A percentile compares a stretch with the other conserved stretches of the same genome.
Evolutionary conservation across 2,888 invertebrate genomes (phyloP).

Genomic region (Platynereis dumerilii): DNA sequence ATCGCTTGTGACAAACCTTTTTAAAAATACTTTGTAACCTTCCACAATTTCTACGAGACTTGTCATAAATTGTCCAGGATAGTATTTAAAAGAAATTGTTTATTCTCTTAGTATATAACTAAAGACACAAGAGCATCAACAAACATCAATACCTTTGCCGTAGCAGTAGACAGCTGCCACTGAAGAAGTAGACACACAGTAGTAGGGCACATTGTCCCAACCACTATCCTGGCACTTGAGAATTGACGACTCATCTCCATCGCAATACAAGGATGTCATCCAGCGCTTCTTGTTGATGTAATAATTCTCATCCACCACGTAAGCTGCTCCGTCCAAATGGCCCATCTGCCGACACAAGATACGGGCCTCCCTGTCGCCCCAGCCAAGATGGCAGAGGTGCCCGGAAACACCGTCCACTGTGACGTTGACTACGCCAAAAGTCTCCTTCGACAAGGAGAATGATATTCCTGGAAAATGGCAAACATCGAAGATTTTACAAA

Average conservation of each 20-base stretch:
- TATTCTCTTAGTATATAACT: no score
- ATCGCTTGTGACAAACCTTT: no score
- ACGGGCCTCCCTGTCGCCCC: constrained; percentile 42
- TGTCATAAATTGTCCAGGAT: no score
- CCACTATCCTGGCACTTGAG: constrained; percentile 18
- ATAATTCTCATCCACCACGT: neutral
- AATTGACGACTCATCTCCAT: constrained; percentile 14
- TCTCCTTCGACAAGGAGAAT: no score
- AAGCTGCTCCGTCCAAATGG: constrained; percentile 6
- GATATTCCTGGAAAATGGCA: no score
- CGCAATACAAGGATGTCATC: constrained; percentile 18
- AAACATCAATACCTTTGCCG: constrained; percentile 5
- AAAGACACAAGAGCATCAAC: no score
- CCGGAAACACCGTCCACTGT: constrained; percentile 32
- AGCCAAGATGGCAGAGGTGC: constrained; percentile 43
- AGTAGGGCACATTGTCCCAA: constrained; percentile 22
- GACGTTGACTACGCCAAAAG: no score
- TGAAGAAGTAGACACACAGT: constrained; percentile 11
- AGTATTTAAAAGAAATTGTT: no score
- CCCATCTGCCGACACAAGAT: constrained; percentile 43
- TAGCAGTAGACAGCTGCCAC: constrained; percentile 15
- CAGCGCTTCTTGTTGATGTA: neutral
- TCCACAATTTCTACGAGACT: no score
- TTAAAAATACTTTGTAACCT: no score
- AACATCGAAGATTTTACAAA: no score